Percentiles rank a stretch among this genome's conserved stretches.
These are phyloP conservation scores for Lomographa bimaculata DNA, from an alignment of 2,888 invertebrate genomes.

Conservation along the genomic window DNA sequence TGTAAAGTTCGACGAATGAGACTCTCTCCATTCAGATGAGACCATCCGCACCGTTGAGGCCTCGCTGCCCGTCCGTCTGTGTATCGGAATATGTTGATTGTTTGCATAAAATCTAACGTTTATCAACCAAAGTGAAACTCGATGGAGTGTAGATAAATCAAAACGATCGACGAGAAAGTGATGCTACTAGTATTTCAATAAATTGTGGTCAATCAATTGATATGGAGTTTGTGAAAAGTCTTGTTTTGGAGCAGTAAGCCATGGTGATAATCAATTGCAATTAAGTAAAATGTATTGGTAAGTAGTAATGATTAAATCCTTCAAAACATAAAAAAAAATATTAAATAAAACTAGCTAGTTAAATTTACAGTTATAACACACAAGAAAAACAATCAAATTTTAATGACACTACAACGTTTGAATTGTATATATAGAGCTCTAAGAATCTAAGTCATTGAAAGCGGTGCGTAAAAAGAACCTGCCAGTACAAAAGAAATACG, in stretches of 20 bases:
- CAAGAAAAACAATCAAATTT: constrained; percentile 1
- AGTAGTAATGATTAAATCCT: no score
- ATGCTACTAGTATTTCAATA: constrained; percentile 1
- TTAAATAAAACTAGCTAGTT: no score
- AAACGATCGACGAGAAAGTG: constrained; percentile 16
- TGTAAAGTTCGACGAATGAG: background rate
- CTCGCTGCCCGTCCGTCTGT: constrained; percentile 22
- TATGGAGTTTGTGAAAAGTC: no score
- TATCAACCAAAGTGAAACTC: constrained; percentile 14
- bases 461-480: constrained; percentile 16
- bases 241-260: no score
- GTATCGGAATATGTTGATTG: constrained; percentile 20
- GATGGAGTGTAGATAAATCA: constrained; percentile 6
- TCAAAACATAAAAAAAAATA: no score
- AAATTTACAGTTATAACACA: no score
- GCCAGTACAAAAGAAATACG: constrained; percentile 11
- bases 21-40: constrained; percentile 50
- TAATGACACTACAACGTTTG: constrained; percentile 1
- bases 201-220: background rate
- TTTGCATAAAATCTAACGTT: constrained; percentile 24
- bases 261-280: no score
- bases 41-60: constrained; percentile 35
- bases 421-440: constrained; percentile 11
- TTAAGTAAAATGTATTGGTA: no score
- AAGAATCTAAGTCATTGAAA: constrained; percentile 20